Conservation (phyloP, 2,888 invertebrate genomes). For the Argynnis bischoffii region DNA sequence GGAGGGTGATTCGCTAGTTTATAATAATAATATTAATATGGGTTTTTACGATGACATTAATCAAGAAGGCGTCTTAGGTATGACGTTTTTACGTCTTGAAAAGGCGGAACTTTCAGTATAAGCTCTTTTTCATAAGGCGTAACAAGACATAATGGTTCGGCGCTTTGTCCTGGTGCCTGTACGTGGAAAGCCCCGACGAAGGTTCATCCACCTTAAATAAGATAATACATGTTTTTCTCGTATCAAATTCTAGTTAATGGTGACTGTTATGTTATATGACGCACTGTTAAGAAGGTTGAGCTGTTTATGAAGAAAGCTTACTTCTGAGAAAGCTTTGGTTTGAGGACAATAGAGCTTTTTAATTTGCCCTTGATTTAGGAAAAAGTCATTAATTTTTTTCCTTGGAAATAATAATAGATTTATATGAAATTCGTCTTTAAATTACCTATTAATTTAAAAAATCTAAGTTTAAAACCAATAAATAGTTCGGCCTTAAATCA, state of each 20-base stretch:
- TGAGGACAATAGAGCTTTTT: too few relatives aligned
- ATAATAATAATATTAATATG: too few relatives aligned
- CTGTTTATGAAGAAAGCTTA: constrained; percentile 8
- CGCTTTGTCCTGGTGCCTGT: constrained; percentile 44
- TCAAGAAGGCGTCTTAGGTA: constrained; percentile 4
- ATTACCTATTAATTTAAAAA: too few relatives aligned
- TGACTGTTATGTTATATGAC: constrained; percentile 24
- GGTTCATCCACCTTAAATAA: constrained; percentile 46
- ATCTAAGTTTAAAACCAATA: too few relatives aligned
- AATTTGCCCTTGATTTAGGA: too few relatives aligned
- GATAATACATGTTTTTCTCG: constrained; percentile 48
- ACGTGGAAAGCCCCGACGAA: constrained; percentile 41
- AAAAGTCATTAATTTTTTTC: too few relatives aligned
- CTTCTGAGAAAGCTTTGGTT: not conserved
- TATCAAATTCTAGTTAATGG: constrained; percentile 38
- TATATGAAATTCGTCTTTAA: too few relatives aligned
- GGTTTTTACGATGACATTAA: not conserved
- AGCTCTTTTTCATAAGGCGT: constrained; percentile 43
- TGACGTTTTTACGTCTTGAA: too few relatives aligned
- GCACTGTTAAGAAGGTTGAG: constrained; percentile 12
- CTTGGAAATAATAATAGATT: too few relatives aligned
- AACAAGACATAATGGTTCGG: constrained; percentile 49
- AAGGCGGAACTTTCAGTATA: constrained; percentile 23
- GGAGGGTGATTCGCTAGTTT: too few relatives aligned
- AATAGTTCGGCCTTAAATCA: too few relatives aligned